Base-by-base conservation (phyloP, 2,797 vertebrate genomes). In the Loriculus beryllinus region DNA sequence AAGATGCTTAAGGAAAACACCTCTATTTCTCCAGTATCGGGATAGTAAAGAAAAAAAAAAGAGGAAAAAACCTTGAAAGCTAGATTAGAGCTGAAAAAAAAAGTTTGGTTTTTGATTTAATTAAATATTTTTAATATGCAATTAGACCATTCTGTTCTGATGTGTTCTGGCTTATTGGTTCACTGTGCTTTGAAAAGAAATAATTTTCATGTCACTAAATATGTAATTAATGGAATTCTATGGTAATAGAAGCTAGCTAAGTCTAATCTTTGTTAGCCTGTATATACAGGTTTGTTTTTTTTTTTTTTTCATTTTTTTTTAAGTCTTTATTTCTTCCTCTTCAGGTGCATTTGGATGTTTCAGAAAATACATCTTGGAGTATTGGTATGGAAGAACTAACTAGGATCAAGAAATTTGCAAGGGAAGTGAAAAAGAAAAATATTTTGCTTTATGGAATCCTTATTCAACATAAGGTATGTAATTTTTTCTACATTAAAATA, bases 361-460 rank as follows among this genome's bases (percentile, higher is more conserved):
- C 96, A 47, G 98, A 98, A 77, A 95, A 96, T 86, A 76, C 35
- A 72, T 96, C 96, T 57, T 77, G 97, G 79, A 96, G 94, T 74
- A 80, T 95, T 83, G 95, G 37, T 37, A 91, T 80, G 82, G 97
- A 97, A 51, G 98, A 97, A 60, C 90, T 98, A 56, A 90, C 88
- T 82, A 93, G 69, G 7, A 90, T 99, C 54, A 97, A 94, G 89
- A 97, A 97, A 43, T 96, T 98, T 92, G 98, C 99, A 92, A 97
- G 97, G 4, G 96, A 98, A 94, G 93, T 97, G 29, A 98, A 98
- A 95, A 97, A 95, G 82, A 96, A 91, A 83, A 99, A 99, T 91
- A 95, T 99, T 97, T 98, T 99, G 59, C 93, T 99, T 88, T 99
- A 98, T 71, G 98, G 98, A 59, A 97, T 99, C 84, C 97, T 98